phyloP scores from a whole-genome alignment of 2,113 vertebrate genomes.

The Paracanthobrama guichenoti region DNA sequence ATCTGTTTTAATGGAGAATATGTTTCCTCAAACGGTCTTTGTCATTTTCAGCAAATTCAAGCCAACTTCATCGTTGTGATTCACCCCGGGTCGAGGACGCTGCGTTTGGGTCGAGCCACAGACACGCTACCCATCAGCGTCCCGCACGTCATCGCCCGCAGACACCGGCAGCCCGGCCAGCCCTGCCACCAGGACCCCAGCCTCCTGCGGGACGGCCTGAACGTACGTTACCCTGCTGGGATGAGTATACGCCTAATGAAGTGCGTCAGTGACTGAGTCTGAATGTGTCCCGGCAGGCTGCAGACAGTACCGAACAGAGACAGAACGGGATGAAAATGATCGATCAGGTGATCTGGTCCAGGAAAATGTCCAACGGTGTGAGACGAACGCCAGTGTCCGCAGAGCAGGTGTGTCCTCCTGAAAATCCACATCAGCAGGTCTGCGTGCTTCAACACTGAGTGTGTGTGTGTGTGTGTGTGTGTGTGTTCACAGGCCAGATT shows the following conservation, averaged over 20 bases:
- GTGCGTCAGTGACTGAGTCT: background rate
- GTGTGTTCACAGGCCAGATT: conserved; percentile 80
- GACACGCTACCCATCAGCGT: conserved; percentile 86
- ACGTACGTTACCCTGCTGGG: conserved; percentile 73
- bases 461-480: background rate
- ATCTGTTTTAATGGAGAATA: no score
- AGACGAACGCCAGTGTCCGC: conserved; percentile 91
- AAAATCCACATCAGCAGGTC: background rate
- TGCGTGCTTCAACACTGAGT: no score
- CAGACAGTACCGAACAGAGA: conserved; percentile 94
- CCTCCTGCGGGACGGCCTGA: conserved; percentile 89
- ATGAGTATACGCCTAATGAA: background rate
- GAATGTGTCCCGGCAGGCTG: no score
- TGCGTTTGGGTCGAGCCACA: conserved; percentile 90
- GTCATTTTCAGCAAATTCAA: conserved; percentile 87
- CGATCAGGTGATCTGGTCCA: conserved; percentile 99
- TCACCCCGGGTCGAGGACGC: conserved; percentile 87
- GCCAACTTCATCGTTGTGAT: conserved; percentile 94
- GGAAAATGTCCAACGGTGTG: conserved; percentile 98
- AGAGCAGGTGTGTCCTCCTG: conserved; percentile 82
- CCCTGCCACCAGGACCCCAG: conserved; percentile 82
- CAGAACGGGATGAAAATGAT: conserved; percentile 99
- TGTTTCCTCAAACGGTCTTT: background rate
- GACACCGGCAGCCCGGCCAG: conserved; percentile 88
- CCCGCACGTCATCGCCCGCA: conserved; percentile 89